Evolutionary conservation across 2,888 invertebrate species (phyloP).

Genomic region (Eupithecia dodoneata): DNA sequence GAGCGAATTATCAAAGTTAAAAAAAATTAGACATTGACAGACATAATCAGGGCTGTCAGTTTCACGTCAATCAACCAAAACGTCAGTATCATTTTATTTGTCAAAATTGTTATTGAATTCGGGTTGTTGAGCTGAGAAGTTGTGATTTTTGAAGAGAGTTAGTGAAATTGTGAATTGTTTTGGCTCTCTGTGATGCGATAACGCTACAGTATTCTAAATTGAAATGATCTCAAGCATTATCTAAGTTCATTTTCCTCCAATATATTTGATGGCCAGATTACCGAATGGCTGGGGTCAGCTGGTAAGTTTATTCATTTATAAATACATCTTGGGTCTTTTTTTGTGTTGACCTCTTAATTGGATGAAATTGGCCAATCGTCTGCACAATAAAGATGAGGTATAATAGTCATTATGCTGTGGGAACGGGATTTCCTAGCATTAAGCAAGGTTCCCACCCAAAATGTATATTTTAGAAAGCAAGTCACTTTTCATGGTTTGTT

Average conservation of each 20-base stretch:
- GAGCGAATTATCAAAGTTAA: background rate
- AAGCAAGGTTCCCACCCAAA: background rate
- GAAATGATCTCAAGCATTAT: constrained; percentile 59
- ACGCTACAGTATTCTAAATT: constrained; percentile 42
- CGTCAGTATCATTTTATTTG: background rate
- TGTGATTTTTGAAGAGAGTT: constrained; percentile 17
- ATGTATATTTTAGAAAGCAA: background rate
- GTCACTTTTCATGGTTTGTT: background rate
- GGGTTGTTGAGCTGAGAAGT: constrained; percentile 15
- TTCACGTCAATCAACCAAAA: background rate
- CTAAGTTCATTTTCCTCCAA: constrained; percentile 59
- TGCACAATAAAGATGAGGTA: constrained; percentile 42
- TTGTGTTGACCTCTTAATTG: constrained; percentile 69
- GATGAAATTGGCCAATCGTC: constrained; percentile 68
- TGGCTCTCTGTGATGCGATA: constrained; percentile 46
- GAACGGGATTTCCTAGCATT: background rate
- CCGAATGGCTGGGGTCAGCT: constrained; percentile 85
- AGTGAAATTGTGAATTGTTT: constrained; percentile 9
- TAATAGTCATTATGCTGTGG: background rate
- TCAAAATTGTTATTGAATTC: constrained; percentile 17
- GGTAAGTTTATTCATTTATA: constrained; percentile 65
- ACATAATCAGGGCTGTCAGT: background rate
- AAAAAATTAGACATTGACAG: background rate
- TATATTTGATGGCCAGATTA: constrained; percentile 79
- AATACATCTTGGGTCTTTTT: constrained; percentile 63